Percentiles rank a stretch among this genome's conserved stretches.
Conservation (phyloP, 2,888 invertebrate genomes). For the Amphipyra tragopoginis region DNA sequence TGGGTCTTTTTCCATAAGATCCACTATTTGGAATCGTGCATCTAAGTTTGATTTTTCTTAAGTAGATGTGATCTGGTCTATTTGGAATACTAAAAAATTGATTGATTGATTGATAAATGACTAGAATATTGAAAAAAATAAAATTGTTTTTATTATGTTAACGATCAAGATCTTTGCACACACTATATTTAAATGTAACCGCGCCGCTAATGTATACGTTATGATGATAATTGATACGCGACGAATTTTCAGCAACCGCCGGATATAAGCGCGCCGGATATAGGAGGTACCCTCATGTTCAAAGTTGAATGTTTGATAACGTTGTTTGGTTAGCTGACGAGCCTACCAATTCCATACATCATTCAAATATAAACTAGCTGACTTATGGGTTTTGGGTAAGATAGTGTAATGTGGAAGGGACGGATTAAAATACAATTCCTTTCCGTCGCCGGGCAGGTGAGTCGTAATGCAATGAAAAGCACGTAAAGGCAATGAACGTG, state of each 20-base stretch:
- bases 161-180: constrained; percentile 31
- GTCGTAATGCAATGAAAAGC: too few relatives aligned
- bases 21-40: too few relatives aligned
- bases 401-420: too few relatives aligned
- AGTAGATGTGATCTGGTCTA: too few relatives aligned
- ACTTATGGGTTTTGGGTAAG: neutral
- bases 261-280: constrained; percentile 2
- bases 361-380: constrained; percentile 19
- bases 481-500: too few relatives aligned
- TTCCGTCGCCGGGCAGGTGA: too few relatives aligned
- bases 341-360: constrained; percentile 25
- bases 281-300: constrained; percentile 4
- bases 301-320: constrained; percentile 40
- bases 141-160: constrained; percentile 14
- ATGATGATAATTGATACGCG: constrained; percentile 59
- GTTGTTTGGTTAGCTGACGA: constrained; percentile 34
- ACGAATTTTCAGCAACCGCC: constrained; percentile 42
- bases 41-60: too few relatives aligned
- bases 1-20: too few relatives aligned
- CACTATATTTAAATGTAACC: constrained; percentile 44
- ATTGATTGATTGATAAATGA: too few relatives aligned
- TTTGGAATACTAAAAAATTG: too few relatives aligned
- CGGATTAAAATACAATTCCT: too few relatives aligned
- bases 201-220: constrained; percentile 51
- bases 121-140: too few relatives aligned